Evolutionary conservation across 1,140 invertebrate genomes (phyloP), one percentile per base, ranked within the genome.

Genomic region (Capitella teleta): DNA sequence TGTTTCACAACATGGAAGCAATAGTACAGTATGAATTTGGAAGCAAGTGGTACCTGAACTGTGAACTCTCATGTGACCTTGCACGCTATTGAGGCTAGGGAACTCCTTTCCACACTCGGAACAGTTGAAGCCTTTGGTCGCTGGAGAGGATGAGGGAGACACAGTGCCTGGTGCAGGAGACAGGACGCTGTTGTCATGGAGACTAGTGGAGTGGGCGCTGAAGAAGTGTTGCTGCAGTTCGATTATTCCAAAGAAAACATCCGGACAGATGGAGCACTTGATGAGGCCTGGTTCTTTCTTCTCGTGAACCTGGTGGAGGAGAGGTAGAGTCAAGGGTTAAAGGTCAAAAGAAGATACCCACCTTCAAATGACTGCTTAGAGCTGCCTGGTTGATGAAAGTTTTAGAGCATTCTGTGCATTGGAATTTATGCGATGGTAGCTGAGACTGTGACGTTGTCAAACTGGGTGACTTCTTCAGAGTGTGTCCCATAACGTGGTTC

Each of bases 401-500:
- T 47, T 23, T 62, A 57, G 37, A 47, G 51, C 64, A 65, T 28
- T 66, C 61, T 1, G 53, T 51, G 57, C 66, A 68, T 12, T 49
- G 58, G n/a, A 57, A 60, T n/a, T 26, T 50, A 57, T 49, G 45
- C 26, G 25, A 32, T 28, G 19, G 19, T 10, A 48, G 6, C 46
- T 8, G 40, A 14, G 34, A 18, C 28, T 24, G 14, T 28, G 18
- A 4, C 28, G 6, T 8, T 5, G 25, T 23, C 6, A 14, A 18
- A 3, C 6, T 40, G 38, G 38, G 19, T 40, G 38, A 19, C 5
- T 18, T 40, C 19, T 18, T n/a, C 21, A 40, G 19, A 21, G 38
- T n/a, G 42, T 47, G 14, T 18, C 16, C 18, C 8, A 16, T 32
- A n/a, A 47, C 75, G 64, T 94, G 91, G 63, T 94, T 89, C 55